Conservation (phyloP, 2,113 vertebrate species). For the Bungarus multicinctus region DNA sequence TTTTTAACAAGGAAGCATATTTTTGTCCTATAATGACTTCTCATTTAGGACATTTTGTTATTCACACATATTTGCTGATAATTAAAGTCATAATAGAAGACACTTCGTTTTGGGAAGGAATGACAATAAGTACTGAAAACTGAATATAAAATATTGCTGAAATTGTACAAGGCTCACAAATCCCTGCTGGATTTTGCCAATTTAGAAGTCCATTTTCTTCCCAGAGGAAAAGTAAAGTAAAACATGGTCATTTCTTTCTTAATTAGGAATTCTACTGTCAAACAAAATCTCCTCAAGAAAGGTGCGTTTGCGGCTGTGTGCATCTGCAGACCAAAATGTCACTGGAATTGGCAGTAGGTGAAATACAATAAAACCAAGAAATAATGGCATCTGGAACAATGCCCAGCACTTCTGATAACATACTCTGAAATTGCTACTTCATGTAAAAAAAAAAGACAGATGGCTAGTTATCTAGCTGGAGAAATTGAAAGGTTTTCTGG, state of each 20-base stretch:
- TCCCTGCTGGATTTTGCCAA: background rate
- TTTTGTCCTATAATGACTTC: background rate
- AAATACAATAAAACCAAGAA: conserved; percentile 1
- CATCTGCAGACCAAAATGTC: background rate
- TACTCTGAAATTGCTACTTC: background rate
- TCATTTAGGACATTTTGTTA: background rate
- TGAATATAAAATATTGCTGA: background rate
- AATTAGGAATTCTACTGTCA: background rate
- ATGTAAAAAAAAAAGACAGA: background rate
- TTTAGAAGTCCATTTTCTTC: background rate
- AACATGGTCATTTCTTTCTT: background rate
- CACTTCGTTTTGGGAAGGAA: background rate
- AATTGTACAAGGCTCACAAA: background rate
- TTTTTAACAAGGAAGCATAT: background rate
- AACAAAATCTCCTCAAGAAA: background rate
- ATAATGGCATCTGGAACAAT: background rate
- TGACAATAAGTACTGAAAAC: background rate
- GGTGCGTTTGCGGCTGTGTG: background rate
- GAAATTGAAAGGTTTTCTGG: background rate
- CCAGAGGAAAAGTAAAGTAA: background rate
- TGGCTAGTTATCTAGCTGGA: background rate
- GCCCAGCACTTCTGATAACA: background rate
- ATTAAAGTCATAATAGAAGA: background rate
- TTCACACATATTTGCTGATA: background rate
- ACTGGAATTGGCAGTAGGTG: rapidly evolving